phyloP scores from a whole-genome alignment of 2,888 invertebrate species.

The Steinernema carpocapsae region DNA sequence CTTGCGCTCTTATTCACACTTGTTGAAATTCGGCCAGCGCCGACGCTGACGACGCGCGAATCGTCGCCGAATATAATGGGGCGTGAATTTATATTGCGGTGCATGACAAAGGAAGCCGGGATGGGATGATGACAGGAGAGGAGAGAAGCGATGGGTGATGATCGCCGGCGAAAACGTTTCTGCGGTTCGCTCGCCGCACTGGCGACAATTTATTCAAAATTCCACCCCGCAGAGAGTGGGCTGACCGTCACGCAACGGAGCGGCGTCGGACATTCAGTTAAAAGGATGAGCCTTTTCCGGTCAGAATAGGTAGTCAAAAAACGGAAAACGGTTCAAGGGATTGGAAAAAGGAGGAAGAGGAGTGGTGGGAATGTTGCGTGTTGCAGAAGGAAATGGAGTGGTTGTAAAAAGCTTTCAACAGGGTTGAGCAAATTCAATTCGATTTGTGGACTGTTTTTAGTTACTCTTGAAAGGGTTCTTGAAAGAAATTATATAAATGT shows the following conservation, averaged over 20 bases:
- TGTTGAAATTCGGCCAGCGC: constrained; percentile 17
- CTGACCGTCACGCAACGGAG: constrained; percentile 2
- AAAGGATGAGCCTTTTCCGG: constrained; percentile 13
- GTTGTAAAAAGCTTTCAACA: neutral
- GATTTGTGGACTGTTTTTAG: too few species aligned
- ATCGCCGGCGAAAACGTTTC: neutral
- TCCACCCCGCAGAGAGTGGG: neutral
- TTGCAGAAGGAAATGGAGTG: neutral
- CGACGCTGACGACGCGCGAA: neutral
- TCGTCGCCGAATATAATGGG: constrained; percentile 24
- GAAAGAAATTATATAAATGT: neutral
- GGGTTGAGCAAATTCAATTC: neutral
- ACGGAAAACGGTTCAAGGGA: too few species aligned
- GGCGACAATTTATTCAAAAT: constrained; percentile 34
- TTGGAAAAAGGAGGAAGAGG: neutral
- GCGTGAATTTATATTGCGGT: constrained; percentile 35
- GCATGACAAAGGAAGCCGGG: constrained; percentile 27
- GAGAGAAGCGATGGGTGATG: constrained; percentile 3
- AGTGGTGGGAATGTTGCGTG: neutral
- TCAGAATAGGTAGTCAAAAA: neutral
- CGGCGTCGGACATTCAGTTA: neutral
- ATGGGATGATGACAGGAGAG: too few species aligned
- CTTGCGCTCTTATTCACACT: constrained; percentile 13
- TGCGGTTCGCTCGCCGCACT: neutral
- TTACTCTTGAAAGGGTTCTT: too few species aligned